Conservation (phyloP, 1,140 invertebrate species). For the Papilio helenus region DNA sequence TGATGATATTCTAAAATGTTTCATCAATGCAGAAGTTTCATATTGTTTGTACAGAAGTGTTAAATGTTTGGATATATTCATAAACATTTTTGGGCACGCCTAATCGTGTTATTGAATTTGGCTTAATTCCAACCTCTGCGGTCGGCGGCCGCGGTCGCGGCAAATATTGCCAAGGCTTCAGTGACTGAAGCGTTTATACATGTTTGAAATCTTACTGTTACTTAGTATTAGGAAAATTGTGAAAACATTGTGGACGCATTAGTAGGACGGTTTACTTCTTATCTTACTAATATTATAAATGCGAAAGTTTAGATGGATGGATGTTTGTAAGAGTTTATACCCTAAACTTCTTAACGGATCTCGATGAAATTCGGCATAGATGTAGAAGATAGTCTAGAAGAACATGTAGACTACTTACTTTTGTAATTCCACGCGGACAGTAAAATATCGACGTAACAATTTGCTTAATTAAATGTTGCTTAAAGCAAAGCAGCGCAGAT, state of each 20-base stretch:
- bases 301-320: too few species aligned
- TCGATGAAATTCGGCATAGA: too few species aligned
- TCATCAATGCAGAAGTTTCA: not conserved
- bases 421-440: too few species aligned
- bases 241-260: conserved; percentile 2
- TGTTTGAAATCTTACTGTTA: conserved; percentile 33
- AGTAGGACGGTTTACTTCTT: not conserved
- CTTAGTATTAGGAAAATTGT: not conserved
- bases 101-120: conserved; percentile 64
- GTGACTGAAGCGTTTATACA: conserved; percentile 42
- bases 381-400: too few species aligned
- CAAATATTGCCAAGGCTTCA: conserved; percentile 60
- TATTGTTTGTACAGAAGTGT: conserved; percentile 15
- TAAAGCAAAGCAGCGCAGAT: not conserved
- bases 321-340: too few species aligned
- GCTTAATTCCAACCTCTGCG: conserved; percentile 58
- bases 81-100: conserved; percentile 57
- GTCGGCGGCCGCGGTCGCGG: conserved; percentile 52
- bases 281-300: too few species aligned
- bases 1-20: not conserved
- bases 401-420: too few species aligned
- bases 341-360: too few species aligned
- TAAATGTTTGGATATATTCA: conserved; percentile 38
- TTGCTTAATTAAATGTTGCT: not conserved
- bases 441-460: too few species aligned